A percentile compares a stretch with the other conserved stretches of the same genome.
These are phyloP conservation scores for Calephelis perditalis DNA, from an alignment of 2,888 invertebrate genomes.

Conservation along the genomic window DNA sequence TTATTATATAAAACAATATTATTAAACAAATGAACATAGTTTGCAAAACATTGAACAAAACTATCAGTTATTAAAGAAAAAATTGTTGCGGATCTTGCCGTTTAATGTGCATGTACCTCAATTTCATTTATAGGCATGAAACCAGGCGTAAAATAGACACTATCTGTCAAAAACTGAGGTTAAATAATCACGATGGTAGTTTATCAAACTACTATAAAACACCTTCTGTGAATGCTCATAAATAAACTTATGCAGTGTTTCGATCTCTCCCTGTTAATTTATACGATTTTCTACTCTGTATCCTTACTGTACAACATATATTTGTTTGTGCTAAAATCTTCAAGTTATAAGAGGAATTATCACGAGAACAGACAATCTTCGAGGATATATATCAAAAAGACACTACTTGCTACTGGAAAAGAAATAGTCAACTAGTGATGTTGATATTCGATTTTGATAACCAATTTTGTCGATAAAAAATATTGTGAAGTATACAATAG, in stretches of 20 bases:
- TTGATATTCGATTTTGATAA: too few relatives aligned
- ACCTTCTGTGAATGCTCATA: slow-evolving; percentile 64
- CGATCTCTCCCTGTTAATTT: slow-evolving; percentile 30
- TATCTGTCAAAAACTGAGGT: slow-evolving; percentile 60
- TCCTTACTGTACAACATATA: slow-evolving; percentile 31
- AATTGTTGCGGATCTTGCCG: background rate
- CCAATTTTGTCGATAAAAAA: too few relatives aligned
- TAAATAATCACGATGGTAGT: slow-evolving; percentile 74
- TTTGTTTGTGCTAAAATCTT: slow-evolving; percentile 40
- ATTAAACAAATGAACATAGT: too few relatives aligned
- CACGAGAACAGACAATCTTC: slow-evolving; percentile 71
- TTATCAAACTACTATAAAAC: slow-evolving; percentile 77
- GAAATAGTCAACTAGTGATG: slow-evolving; percentile 57
- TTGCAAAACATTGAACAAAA: too few relatives aligned
- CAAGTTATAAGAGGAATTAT: slow-evolving; percentile 67
- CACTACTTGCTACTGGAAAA: slow-evolving; percentile 75
- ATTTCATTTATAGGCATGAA: slow-evolving; percentile 46
- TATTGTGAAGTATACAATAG: too few relatives aligned
- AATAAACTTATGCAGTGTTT: slow-evolving; percentile 56
- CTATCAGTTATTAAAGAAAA: too few relatives aligned
- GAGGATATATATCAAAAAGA: slow-evolving; percentile 76
- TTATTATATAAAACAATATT: too few relatives aligned
- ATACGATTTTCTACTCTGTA: slow-evolving; percentile 36
- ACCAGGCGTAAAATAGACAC: slow-evolving; percentile 47
- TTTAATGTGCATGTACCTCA: slow-evolving; percentile 31